Evolutionary conservation across 1,140 invertebrate genomes (phyloP).

Genomic region (Drosophila simulans): DNA sequence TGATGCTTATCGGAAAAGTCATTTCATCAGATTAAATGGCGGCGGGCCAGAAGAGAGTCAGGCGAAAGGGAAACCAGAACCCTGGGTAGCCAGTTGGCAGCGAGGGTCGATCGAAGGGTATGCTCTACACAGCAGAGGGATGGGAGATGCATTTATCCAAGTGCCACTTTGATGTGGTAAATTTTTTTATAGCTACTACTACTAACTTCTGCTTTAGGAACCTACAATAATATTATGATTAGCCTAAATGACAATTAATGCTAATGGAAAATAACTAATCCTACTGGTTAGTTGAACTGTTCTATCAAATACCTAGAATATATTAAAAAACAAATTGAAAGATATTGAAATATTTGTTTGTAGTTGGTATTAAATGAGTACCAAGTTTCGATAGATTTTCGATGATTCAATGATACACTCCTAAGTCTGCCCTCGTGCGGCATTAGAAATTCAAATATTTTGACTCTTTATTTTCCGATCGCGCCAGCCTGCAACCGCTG

Average conservation of each 20-base stretch:
- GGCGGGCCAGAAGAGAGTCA: slow-evolving; percentile 14
- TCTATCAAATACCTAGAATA: no score
- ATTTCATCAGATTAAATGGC: slow-evolving; percentile 63
- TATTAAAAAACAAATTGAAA: no score
- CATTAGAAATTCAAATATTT: slow-evolving; percentile 82
- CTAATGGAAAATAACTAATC: not conserved
- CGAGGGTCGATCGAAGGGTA: slow-evolving; percentile 19
- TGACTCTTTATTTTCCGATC: slow-evolving; percentile 46
- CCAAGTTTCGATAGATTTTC: not conserved
- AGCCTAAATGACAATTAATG: not conserved
- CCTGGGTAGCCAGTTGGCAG: slow-evolving; percentile 3
- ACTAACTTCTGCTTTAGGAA: no score
- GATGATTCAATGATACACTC: no score
- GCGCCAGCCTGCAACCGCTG: slow-evolving; percentile 56
- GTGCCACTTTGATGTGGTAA: not conserved
- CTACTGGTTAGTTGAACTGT: no score
- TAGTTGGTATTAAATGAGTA: no score
- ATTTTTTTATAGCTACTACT: not conserved
- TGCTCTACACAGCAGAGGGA: not conserved
- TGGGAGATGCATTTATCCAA: not conserved
- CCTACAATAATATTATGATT: not conserved
- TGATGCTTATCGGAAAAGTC: slow-evolving; percentile 78
- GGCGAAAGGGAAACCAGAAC: slow-evolving; percentile 39
- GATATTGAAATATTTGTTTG: no score
- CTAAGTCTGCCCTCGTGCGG: slow-evolving; percentile 61